Evolutionary conservation across 2,113 vertebrate species (phyloP).

Genomic region (Nannobrachium achirus): DNA sequence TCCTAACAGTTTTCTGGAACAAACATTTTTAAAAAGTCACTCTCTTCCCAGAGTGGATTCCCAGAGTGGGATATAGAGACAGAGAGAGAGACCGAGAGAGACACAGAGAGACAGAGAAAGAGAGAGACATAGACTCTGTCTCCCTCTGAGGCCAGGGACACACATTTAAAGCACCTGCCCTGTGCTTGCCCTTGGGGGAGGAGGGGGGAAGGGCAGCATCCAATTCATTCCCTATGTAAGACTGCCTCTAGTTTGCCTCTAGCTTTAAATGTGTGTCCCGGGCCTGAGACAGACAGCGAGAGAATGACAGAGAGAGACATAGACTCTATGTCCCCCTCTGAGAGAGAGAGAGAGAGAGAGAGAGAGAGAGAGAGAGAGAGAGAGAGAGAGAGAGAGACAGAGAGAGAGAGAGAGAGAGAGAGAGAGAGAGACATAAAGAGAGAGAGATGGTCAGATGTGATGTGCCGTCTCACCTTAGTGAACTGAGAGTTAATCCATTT

Average conservation of each 20-base stretch:
- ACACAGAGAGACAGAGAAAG: not conserved
- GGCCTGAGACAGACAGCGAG: too few species aligned
- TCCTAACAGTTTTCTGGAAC: too few species aligned
- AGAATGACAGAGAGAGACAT: not conserved
- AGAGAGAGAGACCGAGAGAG: not conserved
- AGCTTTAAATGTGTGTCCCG: too few species aligned
- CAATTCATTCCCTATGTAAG: too few species aligned
- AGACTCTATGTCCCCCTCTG: too few species aligned
- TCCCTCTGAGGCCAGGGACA: too few species aligned
- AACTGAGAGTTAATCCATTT: constrained; percentile 99
- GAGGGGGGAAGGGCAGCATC: not conserved
- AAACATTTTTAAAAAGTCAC: too few species aligned
- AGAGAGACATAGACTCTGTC: not conserved
- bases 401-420: not conserved
- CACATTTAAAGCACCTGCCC: too few species aligned
- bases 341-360: not conserved
- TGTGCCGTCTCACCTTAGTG: constrained; percentile 86
- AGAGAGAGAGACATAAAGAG: not conserved
- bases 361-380: not conserved
- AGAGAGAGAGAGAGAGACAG: not conserved
- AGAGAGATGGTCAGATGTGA: not conserved
- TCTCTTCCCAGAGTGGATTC: too few species aligned
- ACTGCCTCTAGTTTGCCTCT: too few species aligned
- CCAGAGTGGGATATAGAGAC: not conserved
- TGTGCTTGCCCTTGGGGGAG: constrained; percentile 3